Evolutionary conservation across 2,797 vertebrate species (phyloP), one percentile per base, ranked within the genome.

Genomic region (Poecilia velifera): DNA sequence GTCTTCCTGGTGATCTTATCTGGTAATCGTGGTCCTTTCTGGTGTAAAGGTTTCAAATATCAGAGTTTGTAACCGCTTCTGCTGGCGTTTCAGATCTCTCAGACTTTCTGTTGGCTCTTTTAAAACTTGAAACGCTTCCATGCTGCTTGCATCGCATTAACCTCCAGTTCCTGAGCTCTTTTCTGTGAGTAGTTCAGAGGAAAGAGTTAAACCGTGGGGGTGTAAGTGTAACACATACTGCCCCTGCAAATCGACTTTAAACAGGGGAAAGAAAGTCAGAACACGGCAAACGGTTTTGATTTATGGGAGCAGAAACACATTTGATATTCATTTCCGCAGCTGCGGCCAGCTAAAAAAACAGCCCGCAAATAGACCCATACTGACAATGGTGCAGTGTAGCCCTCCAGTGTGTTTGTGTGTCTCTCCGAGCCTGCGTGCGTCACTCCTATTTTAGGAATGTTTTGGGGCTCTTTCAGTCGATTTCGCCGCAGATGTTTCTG

Each of bases 311-410:
- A 87, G 89, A 87, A 92, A 90, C 93, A 93, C 92, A 94, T 94
- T 96, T 94, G 91, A 95, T 95, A 93, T 95, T 95, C 89, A 95
- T 95, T 95, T 96, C 93, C 92, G 87, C 91, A 93, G 92, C 91
- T 93, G 92, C 84, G 93, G 94, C 91, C 94, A 95, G 92, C 93
- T 94, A 93, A 90, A 93, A 93, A 94, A 95, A 95, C 93, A 89
- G 91, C 89, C 92, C 72, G 66, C 90, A 93, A 94, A 95, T 93
- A 94, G 92, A 92, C 90, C 83, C 83, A 83, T 87, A 90, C 90
- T 91, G 88, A 93, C 94, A 92, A 93, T 92, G 88, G 91, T 62
- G 82, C 89, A 92, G 89, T 94, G 92, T 93, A 90, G 74, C 64
- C 84, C 74, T 87, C 74, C 82, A 79, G 79, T 87, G 86, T 86